phyloP scores from a whole-genome alignment of 2,888 invertebrate genomes.

The Ametastegia equiseti region DNA sequence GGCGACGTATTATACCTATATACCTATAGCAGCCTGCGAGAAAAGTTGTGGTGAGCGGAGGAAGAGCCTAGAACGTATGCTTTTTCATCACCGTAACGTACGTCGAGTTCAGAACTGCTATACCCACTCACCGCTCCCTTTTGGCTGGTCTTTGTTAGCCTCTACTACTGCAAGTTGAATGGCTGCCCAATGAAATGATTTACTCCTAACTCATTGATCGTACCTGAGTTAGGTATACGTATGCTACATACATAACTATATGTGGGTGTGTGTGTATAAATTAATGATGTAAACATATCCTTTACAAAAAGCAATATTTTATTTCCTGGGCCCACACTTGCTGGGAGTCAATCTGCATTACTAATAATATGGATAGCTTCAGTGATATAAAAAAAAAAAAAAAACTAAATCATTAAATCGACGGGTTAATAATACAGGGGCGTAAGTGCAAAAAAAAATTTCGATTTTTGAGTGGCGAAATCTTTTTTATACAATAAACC shows the following conservation, averaged over 20 bases:
- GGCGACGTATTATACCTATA: conserved; percentile 18
- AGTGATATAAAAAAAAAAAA: too few species aligned
- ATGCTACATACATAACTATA: neutral
- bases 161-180: conserved; percentile 34
- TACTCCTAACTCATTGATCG: conserved; percentile 42
- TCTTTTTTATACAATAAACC: too few species aligned
- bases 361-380: neutral
- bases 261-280: too few species aligned
- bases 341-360: neutral
- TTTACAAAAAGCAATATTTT: conserved; percentile 19
- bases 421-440: too few species aligned
- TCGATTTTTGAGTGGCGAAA: too few species aligned
- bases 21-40: neutral
- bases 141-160: conserved; percentile 37
- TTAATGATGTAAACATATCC: conserved; percentile 2
- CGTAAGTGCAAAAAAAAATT: too few species aligned
- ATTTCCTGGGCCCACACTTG: neutral
- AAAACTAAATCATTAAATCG: too few species aligned
- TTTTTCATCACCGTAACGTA: conserved; percentile 27
- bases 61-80: conserved; percentile 18
- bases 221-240: neutral
- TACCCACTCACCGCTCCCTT: conserved; percentile 39
- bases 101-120: conserved; percentile 7
- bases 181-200: conserved; percentile 43
- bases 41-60: conserved; percentile 22